Evolutionary conservation across 2,888 invertebrate species (phyloP).

Genomic region (Catocala sponsa): DNA sequence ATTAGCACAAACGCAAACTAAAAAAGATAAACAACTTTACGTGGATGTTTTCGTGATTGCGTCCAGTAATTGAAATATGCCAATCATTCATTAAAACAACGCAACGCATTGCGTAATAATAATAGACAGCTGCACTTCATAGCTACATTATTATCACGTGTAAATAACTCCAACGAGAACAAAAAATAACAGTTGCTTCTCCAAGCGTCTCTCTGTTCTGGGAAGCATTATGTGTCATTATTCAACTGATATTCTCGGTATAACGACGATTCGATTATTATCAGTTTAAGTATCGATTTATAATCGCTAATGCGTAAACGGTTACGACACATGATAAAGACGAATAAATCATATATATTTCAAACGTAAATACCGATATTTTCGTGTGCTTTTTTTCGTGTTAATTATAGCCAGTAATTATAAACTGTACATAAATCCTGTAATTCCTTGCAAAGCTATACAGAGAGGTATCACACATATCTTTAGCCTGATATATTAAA

Average conservation of each 20-base stretch:
- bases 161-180: not conserved
- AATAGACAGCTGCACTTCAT: constrained; percentile 25
- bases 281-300: constrained; percentile 17
- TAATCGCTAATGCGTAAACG: constrained; percentile 14
- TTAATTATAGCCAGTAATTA: too few species aligned
- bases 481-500: too few species aligned
- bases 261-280: constrained; percentile 25
- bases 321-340: not conserved
- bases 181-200: constrained; percentile 5
- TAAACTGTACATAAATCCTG: too few species aligned
- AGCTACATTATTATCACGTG: constrained; percentile 14
- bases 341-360: too few species aligned
- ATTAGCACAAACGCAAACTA: too few species aligned
- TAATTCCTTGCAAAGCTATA: too few species aligned
- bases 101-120: constrained; percentile 33
- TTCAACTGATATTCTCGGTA: constrained; percentile 21
- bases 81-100: constrained; percentile 21
- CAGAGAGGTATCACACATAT: too few species aligned
- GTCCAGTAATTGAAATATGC: not conserved
- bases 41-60: constrained; percentile 18
- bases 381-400: too few species aligned
- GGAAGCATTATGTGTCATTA: constrained; percentile 35
- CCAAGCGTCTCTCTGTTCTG: constrained; percentile 19
- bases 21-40: not conserved
- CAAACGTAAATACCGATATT: too few species aligned